These are phyloP conservation scores for Drosophila bunnanda DNA, from an alignment of 2,888 invertebrate genomes.

Conservation along the genomic window DNA sequence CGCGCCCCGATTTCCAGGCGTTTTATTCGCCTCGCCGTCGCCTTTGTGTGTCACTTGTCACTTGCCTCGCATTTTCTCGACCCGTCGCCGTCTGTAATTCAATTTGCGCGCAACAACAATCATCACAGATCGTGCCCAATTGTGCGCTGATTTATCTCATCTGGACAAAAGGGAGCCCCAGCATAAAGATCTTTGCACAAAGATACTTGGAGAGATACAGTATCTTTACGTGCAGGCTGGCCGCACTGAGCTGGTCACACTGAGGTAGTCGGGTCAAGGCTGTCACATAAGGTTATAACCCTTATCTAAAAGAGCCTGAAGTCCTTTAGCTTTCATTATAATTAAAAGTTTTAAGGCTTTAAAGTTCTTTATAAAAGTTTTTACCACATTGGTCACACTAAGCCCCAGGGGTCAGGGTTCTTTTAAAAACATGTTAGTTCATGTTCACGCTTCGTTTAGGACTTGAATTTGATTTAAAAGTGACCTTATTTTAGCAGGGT, in stretches of 20 bases:
- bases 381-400: too few species aligned
- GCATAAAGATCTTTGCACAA: constrained; percentile 8
- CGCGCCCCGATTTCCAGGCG: constrained; percentile 43
- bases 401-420: too few species aligned
- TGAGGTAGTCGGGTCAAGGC: not conserved
- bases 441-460: too few species aligned
- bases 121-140: constrained; percentile 40
- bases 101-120: constrained; percentile 56
- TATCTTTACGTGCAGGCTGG: not conserved
- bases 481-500: too few species aligned
- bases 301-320: not conserved
- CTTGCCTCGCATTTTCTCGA: constrained; percentile 58
- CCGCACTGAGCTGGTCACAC: not conserved
- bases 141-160: constrained; percentile 41
- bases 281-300: not conserved
- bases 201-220: constrained; percentile 6
- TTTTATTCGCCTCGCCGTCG: constrained; percentile 39
- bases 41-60: constrained; percentile 67
- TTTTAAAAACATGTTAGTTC: too few species aligned
- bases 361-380: too few species aligned
- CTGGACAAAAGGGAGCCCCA: constrained; percentile 10
- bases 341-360: too few species aligned
- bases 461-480: too few species aligned
- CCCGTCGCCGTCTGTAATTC: constrained; percentile 52
- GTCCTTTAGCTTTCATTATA: too few species aligned